A percentile compares a stretch with the other conserved stretches of the same genome.
Evolutionary conservation across 2,113 vertebrate species (phyloP).

Genomic region (Todiramphus chloris): DNA sequence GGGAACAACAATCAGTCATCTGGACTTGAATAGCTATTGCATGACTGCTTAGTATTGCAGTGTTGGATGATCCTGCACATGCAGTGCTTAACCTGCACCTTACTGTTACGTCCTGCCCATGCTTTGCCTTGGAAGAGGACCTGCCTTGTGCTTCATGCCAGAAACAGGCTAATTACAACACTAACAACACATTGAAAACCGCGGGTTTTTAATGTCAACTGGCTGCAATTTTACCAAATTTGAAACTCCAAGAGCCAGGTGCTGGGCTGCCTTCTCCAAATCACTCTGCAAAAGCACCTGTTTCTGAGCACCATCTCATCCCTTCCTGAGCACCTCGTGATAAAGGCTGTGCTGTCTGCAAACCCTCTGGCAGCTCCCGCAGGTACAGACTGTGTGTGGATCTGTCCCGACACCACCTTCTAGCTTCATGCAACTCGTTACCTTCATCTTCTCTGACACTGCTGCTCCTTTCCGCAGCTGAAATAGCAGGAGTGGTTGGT

Average conservation of each 20-base stretch:
- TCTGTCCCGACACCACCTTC: not conserved
- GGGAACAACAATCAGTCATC: no score
- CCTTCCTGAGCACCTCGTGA: not conserved
- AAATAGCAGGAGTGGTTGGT: not conserved
- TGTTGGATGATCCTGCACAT: not conserved
- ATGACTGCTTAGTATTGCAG: not conserved
- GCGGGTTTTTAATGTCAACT: not conserved
- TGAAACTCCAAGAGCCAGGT: not conserved
- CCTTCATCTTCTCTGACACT: not conserved
- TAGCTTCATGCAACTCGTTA: not conserved
- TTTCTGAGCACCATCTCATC: not conserved
- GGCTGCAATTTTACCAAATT: not conserved
- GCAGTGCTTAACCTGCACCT: not conserved
- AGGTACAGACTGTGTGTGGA: not conserved
- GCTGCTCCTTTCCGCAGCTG: not conserved
- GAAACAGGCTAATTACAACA: not conserved
- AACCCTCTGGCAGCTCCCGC: not conserved
- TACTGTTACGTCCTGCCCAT: not conserved
- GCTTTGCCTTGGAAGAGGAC: not conserved
- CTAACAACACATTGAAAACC: not conserved
- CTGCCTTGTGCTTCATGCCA: not conserved
- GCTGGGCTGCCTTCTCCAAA: not conserved
- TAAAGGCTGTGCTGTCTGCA: not conserved
- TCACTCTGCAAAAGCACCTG: not conserved
- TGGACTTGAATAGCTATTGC: fast-evolving